Evolutionary conservation across 1,140 invertebrate species (phyloP).

Genomic region (Drosophila littoralis): DNA sequence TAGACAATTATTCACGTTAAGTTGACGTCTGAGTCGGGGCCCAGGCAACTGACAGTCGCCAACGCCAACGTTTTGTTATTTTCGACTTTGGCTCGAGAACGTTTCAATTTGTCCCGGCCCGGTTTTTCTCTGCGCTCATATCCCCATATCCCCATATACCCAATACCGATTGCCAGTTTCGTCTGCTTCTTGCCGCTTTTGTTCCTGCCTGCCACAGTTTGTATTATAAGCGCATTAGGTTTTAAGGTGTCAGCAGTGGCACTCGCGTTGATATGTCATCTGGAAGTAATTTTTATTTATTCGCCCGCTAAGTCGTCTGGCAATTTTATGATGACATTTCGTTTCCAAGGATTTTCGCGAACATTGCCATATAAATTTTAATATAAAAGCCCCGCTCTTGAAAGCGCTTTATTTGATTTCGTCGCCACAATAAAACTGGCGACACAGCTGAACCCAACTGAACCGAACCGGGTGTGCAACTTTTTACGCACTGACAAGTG

Average conservation of each 20-base stretch:
- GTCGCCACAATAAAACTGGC: conserved; percentile 75
- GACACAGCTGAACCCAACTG: conserved; percentile 6
- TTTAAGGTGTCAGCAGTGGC: conserved; percentile 79
- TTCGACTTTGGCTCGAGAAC: conserved; percentile 32
- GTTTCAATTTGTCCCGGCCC: conserved; percentile 60
- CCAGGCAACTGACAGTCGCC: conserved; percentile 68
- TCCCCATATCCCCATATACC: too few species aligned
- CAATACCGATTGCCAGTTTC: too few species aligned
- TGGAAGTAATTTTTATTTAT: conserved; percentile 83
- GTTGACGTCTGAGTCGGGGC: conserved; percentile 81
- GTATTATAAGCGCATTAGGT: conserved; percentile 83
- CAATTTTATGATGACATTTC: conserved; percentile 83
- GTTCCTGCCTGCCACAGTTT: conserved; percentile 61
- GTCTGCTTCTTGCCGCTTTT: neutral
- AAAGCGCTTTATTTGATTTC: conserved; percentile 79
- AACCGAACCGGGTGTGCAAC: conserved; percentile 28
- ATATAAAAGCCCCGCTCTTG: conserved; percentile 60
- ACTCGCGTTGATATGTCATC: conserved; percentile 79
- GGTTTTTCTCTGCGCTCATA: conserved; percentile 13
- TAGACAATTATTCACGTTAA: conserved; percentile 83
- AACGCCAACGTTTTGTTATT: conserved; percentile 42
- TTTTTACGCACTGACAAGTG: conserved; percentile 55
- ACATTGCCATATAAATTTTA: conserved; percentile 73
- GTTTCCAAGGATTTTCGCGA: conserved; percentile 76
- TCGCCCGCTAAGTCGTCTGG: conserved; percentile 76